phyloP scores from a whole-genome alignment of 2,113 vertebrate genomes.

The Hippoglossus stenolepis region DNA sequence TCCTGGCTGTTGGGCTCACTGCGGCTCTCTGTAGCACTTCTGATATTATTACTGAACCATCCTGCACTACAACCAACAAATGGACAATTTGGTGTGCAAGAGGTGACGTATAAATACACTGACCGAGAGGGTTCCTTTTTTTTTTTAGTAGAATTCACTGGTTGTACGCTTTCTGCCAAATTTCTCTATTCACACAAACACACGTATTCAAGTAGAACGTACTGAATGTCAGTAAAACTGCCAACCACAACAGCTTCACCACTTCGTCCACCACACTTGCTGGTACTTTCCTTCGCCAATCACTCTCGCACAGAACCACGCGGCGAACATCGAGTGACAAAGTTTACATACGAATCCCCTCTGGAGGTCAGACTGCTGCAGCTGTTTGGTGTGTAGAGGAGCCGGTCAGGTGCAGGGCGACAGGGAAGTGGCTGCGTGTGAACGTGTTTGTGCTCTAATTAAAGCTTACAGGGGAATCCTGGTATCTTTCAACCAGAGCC shows the following conservation, averaged over 20 bases:
- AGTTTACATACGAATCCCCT: slow-evolving; percentile 75
- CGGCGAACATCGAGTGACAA: slow-evolving; percentile 52
- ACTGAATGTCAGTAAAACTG: slow-evolving; percentile 76
- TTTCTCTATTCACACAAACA: slow-evolving; percentile 17
- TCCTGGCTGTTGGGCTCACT: slow-evolving; percentile 12
- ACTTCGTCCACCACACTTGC: slow-evolving; percentile 21
- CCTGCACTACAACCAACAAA: slow-evolving; percentile 55
- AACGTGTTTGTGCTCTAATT: slow-evolving; percentile 7
- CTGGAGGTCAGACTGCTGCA: slow-evolving; percentile 18
- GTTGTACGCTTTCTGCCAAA: slow-evolving; percentile 72
- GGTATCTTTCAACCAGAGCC: not conserved
- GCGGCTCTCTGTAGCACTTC: slow-evolving; percentile 64
- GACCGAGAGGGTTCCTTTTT: slow-evolving; percentile 34
- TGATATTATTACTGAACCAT: slow-evolving; percentile 47
- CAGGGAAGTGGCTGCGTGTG: not conserved
- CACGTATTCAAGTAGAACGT: slow-evolving; percentile 23
- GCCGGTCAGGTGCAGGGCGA: slow-evolving; percentile 6
- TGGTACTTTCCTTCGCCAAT: slow-evolving; percentile 37
- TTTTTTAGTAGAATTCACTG: slow-evolving; percentile 25
- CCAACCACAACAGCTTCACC: slow-evolving; percentile 58
- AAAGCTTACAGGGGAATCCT: not conserved
- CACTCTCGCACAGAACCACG: slow-evolving; percentile 34
- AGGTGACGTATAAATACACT: slow-evolving; percentile 10
- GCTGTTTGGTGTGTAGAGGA: slow-evolving; percentile 2
- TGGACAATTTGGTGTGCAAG: slow-evolving; percentile 52